Base-by-base conservation (phyloP, 2,797 vertebrate species). In the Enteromius trimaculatus region DNA sequence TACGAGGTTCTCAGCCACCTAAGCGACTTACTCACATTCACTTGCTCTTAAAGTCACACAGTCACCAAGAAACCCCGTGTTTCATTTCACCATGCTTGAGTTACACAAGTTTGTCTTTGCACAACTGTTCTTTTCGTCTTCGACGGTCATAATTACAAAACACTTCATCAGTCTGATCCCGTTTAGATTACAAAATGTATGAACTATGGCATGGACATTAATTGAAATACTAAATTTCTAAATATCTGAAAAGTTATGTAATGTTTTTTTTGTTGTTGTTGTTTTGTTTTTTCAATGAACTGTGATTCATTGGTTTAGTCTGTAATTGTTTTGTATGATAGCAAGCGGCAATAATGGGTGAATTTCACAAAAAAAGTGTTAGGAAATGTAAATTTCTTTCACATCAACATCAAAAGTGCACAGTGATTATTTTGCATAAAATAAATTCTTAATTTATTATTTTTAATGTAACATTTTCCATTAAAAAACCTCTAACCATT, bases 1-100 rank as follows among this genome's bases (percentile, higher is more conserved):
- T 84, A 80, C 6, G 80, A 80, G 70, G 37, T 70, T 82, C 66
- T 86, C 71, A 71, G 23, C 26, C 69, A 80, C 65, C 17, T 75
- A 79, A 60, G 42, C 71, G n/a, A 74, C 37, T 71, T 80, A 55
- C 74, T 58, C 77, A 75, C 62, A 68, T 23, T 81, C 75, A 60
- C 31, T 62, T 62, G 75, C 44, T 83, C 53, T 62, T 83, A 53
- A 75, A 77, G 62, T 69, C 64, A 74, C 72, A 72, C 69, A 69
- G 49, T 68, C 49, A 77, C 34, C 44, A 71, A 69, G 72, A 53
- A 79, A 81, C 37, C 65, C 53, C 11, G 68, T 69, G 79, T 53
- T 84, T 82, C 23, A 82, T 84, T 86, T 86, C 68, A 60, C 49
- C 81, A 72, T 37, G 55, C 70, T 82, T 69, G 23, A 77, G 29